phyloP scores from a whole-genome alignment of 2,888 invertebrate genomes.

The Phyto melanocephala region DNA sequence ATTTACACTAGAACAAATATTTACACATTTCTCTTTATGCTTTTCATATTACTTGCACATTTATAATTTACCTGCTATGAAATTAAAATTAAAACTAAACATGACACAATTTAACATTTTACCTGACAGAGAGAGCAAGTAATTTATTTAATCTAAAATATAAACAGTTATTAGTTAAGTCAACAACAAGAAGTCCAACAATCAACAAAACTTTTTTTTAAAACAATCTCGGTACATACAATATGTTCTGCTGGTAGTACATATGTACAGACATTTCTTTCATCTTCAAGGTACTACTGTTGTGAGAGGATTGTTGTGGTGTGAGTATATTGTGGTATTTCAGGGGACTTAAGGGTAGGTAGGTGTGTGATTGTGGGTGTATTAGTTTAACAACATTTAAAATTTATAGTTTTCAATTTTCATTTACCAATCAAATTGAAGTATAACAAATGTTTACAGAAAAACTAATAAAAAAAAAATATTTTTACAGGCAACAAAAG shows the following conservation, averaged over 20 bases:
- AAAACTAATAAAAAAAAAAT: not conserved
- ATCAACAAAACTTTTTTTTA: slow-evolving; percentile 50
- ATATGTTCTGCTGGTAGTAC: not conserved
- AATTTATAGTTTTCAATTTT: slow-evolving; percentile 64
- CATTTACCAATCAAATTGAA: slow-evolving; percentile 52
- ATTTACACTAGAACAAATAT: slow-evolving; percentile 8
- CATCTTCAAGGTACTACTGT: not conserved
- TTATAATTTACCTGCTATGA: slow-evolving; percentile 29
- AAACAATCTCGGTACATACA: slow-evolving; percentile 17
- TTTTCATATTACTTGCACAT: not conserved
- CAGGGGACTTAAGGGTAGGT: not conserved
- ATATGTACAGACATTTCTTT: not conserved
- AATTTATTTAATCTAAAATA: slow-evolving; percentile 50
- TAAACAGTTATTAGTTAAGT: slow-evolving; percentile 62
- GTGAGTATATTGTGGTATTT: slow-evolving; percentile 1
- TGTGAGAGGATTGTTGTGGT: not conserved
- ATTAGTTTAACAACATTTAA: slow-evolving; percentile 49
- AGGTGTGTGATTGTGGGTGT: not conserved
- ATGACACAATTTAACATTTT: slow-evolving; percentile 58
- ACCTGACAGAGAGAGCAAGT: slow-evolving; percentile 30
- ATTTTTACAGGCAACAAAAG: slow-evolving; percentile 5
- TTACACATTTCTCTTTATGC: not conserved
- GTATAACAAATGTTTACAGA: slow-evolving; percentile 40
- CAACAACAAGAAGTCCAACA: slow-evolving; percentile 48
- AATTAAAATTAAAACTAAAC: slow-evolving; percentile 56